phyloP scores from a whole-genome alignment of 2,113 vertebrate species.

The Microcebus tavaratra region DNA sequence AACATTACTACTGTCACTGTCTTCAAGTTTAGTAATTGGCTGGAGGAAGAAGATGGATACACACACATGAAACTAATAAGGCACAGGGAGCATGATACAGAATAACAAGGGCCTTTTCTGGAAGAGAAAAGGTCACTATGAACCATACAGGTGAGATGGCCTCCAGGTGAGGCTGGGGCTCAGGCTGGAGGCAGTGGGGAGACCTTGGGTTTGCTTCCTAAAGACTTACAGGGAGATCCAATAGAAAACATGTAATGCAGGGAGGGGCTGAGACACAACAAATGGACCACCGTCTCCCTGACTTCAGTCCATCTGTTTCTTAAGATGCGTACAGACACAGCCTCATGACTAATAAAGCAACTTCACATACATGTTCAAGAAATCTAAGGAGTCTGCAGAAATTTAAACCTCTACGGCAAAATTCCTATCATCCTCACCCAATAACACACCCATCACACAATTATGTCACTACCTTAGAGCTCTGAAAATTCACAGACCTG shows the following conservation, averaged over 20 bases:
- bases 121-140: neutral
- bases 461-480: neutral
- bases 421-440: constrained; percentile 35
- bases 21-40: constrained; percentile 6
- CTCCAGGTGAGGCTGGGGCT: neutral
- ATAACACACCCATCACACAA: neutral
- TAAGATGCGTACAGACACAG: neutral
- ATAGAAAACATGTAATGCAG: neutral
- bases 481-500: constrained; percentile 45
- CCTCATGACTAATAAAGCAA: neutral
- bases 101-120: neutral
- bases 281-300: neutral
- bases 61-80: neutral
- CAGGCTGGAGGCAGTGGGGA: neutral
- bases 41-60: neutral
- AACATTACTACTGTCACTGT: neutral
- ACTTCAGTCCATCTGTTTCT: neutral
- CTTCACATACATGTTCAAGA: constrained; percentile 45
- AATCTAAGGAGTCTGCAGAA: constrained; percentile 36
- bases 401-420: constrained; percentile 36
- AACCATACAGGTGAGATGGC: neutral
- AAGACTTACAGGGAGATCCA: neutral
- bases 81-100: neutral
- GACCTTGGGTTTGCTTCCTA: neutral
- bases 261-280: neutral